phyloP scores from a whole-genome alignment of 2,888 invertebrate genomes.

The Frankliniella fusca region DNA sequence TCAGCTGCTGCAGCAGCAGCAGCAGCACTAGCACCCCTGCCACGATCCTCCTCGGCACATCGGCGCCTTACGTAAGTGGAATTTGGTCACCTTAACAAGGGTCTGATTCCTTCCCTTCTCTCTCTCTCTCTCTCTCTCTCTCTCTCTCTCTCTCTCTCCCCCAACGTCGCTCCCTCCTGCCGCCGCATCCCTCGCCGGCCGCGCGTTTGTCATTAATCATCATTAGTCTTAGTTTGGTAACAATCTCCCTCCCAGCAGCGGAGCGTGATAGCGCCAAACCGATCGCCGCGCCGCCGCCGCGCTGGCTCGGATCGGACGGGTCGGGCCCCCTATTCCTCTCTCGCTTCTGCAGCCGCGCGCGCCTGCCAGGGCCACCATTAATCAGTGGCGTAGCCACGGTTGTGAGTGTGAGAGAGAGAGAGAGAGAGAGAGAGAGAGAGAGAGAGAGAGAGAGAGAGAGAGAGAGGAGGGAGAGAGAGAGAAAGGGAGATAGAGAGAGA shows the following conservation, averaged over 20 bases:
- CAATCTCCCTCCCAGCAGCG: neutral
- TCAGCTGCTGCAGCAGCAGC: too few relatives aligned
- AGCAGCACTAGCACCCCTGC: too few relatives aligned
- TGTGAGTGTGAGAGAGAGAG: too few relatives aligned
- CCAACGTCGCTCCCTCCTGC: neutral
- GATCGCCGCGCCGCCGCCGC: neutral
- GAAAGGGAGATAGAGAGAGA: too few relatives aligned
- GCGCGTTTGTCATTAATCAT: constrained; percentile 8
- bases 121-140: neutral
- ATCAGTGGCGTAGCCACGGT: too few relatives aligned
- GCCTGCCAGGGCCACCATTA: too few relatives aligned
- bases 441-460: too few relatives aligned
- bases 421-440: too few relatives aligned
- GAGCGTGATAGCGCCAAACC: neutral
- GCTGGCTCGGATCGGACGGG: neutral
- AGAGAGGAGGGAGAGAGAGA: too few relatives aligned
- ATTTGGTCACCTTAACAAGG: constrained; percentile 4
- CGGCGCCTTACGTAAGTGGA: neutral
- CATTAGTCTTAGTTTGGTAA: constrained; percentile 25
- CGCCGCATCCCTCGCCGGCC: neutral
- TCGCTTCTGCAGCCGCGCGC: neutral
- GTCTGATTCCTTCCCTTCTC: neutral
- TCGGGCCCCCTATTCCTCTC: too few relatives aligned
- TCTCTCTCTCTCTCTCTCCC: neutral
- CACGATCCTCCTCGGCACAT: neutral